Conservation (phyloP, 2,888 invertebrate species). For the Timema cristinae region DNA sequence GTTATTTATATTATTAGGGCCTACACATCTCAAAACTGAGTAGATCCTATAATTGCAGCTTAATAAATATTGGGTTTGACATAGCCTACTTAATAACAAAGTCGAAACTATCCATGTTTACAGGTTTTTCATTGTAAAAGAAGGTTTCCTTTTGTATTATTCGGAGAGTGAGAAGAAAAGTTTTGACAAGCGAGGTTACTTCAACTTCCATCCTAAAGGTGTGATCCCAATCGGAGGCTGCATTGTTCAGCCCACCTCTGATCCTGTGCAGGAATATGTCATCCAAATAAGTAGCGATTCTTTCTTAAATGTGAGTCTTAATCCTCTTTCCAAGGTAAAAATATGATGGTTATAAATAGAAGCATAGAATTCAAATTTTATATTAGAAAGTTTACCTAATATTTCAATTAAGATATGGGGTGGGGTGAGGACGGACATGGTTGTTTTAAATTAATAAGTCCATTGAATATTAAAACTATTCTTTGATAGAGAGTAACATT, state of each 20-base stretch:
- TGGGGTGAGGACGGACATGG: too few relatives aligned
- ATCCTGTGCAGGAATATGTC: constrained; percentile 29
- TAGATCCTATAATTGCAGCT: too few relatives aligned
- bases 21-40: neutral
- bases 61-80: too few relatives aligned
- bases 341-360: too few relatives aligned
- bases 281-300: constrained; percentile 29
- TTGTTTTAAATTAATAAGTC: too few relatives aligned
- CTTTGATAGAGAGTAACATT: too few relatives aligned
- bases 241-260: constrained; percentile 26
- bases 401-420: too few relatives aligned
- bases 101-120: neutral
- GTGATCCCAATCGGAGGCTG: constrained; percentile 31
- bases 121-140: constrained; percentile 32
- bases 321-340: neutral
- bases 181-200: constrained; percentile 30
- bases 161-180: constrained; percentile 30
- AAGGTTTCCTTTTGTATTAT: constrained; percentile 31
- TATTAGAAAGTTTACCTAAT: too few relatives aligned
- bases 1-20: neutral
- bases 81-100: too few relatives aligned
- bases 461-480: too few relatives aligned
- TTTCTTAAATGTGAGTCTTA: constrained; percentile 29
- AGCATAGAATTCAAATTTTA: too few relatives aligned
- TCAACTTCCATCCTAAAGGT: constrained; percentile 32